Evolutionary conservation across 2,113 vertebrate genomes (phyloP).

Genomic region (Hemiscyllium ocellatum): DNA sequence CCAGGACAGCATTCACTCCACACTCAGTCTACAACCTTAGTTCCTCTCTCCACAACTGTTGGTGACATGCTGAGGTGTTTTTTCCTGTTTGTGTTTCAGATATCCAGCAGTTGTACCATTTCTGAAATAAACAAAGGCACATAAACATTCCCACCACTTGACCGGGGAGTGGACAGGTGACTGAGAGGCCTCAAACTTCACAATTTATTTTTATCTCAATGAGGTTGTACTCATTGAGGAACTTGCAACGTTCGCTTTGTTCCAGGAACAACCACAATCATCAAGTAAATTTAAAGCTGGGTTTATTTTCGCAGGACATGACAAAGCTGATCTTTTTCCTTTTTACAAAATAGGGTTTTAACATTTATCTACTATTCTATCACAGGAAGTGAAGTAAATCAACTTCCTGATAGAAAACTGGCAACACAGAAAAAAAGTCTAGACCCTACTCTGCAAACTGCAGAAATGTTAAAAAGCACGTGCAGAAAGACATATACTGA

Average conservation of each 20-base stretch:
- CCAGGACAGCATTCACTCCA: too few species aligned
- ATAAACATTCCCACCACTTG: background rate
- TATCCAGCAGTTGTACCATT: background rate
- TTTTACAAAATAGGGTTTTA: background rate
- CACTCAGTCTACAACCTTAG: too few species aligned
- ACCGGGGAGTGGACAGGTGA: too few species aligned
- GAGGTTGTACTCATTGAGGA: background rate
- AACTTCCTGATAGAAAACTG: background rate
- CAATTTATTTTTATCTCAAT: background rate
- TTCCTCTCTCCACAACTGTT: too few species aligned
- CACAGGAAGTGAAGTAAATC: background rate
- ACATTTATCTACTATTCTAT: background rate
- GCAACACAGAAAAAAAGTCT: background rate
- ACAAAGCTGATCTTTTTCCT: background rate
- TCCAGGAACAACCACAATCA: background rate
- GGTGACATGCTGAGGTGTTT: too few species aligned
- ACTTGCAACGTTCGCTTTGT: background rate
- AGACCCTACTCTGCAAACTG: background rate
- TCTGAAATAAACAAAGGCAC: background rate
- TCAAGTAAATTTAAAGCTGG: background rate
- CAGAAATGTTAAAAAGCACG: background rate
- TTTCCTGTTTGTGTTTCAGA: too few species aligned
- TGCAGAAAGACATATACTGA: background rate
- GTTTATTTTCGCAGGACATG: background rate
- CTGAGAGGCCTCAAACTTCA: background rate